Conservation (phyloP, 2,888 invertebrate species). For the Agriotes lineatus region DNA sequence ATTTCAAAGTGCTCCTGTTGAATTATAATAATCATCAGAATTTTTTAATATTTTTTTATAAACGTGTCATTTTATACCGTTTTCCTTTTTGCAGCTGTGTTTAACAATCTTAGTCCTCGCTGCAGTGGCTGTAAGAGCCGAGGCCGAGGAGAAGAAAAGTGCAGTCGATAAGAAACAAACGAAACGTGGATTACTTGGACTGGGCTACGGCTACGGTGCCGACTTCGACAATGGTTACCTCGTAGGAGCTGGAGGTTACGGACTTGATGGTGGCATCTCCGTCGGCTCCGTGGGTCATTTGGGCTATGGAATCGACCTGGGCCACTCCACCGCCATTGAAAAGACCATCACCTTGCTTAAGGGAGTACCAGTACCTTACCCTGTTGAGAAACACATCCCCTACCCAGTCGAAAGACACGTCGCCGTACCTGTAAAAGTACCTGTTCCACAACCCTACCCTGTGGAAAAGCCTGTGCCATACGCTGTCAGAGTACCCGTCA, state of each 20-base stretch:
- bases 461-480: conserved; percentile 80
- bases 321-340: conserved; percentile 69
- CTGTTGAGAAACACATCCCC: conserved; percentile 75
- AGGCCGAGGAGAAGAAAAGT: conserved; percentile 76
- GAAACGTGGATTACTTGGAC: conserved; percentile 83
- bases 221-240: conserved; percentile 80
- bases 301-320: conserved; percentile 56
- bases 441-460: conserved; percentile 75
- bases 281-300: conserved; percentile 56
- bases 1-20: background rate
- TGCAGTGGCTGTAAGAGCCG: conserved; percentile 74
- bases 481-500: conserved; percentile 82
- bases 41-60: conserved; percentile 2
- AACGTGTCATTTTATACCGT: conserved; percentile 10
- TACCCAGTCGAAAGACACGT: conserved; percentile 73
- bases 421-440: conserved; percentile 74
- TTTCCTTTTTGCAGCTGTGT: conserved; percentile 49
- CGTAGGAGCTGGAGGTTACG: conserved; percentile 72
- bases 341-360: conserved; percentile 77
- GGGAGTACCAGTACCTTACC: conserved; percentile 75
- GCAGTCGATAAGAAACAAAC: conserved; percentile 79
- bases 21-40: too few relatives aligned
- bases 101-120: conserved; percentile 75
- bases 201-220: conserved; percentile 85
- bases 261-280: conserved; percentile 69